phyloP scores from a whole-genome alignment of 1,140 invertebrate species.

The Drosophila ercepeae region DNA sequence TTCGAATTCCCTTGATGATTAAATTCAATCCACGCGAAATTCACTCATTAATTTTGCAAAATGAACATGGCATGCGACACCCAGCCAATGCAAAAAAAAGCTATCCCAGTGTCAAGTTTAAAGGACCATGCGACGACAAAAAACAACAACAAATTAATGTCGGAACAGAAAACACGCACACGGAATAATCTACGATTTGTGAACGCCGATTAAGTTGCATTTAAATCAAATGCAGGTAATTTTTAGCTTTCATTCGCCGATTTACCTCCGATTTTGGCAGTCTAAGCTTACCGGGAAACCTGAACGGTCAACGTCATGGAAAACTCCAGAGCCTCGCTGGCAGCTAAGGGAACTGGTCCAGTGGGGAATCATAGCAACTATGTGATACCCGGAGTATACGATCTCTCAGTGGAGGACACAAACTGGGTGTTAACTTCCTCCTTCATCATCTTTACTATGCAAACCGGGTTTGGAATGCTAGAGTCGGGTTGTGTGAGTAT shows the following conservation, averaged over 20 bases:
- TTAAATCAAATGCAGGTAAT: constrained; percentile 59
- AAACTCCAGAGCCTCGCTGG: constrained; percentile 54
- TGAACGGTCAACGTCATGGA: constrained; percentile 25
- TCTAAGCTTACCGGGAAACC: constrained; percentile 3
- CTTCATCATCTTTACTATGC: constrained; percentile 99
- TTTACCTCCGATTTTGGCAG: constrained; percentile 15
- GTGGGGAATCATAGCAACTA: constrained; percentile 74
- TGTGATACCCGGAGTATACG: constrained; percentile 84
- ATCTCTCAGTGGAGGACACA: constrained; percentile 91
- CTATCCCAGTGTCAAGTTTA: constrained; percentile 44
- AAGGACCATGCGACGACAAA: constrained; percentile 1
- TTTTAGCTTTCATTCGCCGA: constrained; percentile 34
- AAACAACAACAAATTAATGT: constrained; percentile 28
- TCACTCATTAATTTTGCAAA: constrained; percentile 60
- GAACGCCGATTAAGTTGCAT: constrained; percentile 50
- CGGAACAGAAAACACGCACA: constrained; percentile 62
- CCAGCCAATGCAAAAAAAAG: neutral
- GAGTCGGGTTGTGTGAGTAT: constrained; percentile 96
- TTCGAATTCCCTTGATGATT: constrained; percentile 8
- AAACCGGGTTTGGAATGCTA: constrained; percentile 96
- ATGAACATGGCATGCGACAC: constrained; percentile 48
- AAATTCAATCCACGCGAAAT: constrained; percentile 64
- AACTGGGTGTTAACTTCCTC: constrained; percentile 96
- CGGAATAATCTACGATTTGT: constrained; percentile 55
- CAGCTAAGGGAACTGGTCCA: constrained; percentile 41